Percentiles rank a stretch among this genome's conserved stretches.
phyloP scores from a whole-genome alignment of 2,888 invertebrate genomes.

The Prenolepis imparis region DNA sequence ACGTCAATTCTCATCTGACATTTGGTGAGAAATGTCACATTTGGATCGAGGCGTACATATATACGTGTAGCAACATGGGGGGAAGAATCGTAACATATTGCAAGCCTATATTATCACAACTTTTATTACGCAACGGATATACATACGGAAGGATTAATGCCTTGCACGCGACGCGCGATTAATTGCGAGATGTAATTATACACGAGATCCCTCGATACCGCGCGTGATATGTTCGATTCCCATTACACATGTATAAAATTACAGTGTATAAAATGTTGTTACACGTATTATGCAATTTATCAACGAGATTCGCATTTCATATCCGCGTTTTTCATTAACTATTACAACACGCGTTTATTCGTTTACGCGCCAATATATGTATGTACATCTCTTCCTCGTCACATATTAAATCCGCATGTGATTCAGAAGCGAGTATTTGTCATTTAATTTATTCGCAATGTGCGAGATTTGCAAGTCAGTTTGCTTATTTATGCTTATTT shows the following conservation, averaged over 20 bases:
- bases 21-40: constrained; percentile 10
- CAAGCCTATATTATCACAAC: not conserved
- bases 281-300: not conserved
- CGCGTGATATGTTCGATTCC: no score
- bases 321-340: constrained; percentile 24
- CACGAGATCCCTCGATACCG: not conserved
- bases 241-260: no score
- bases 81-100: not conserved
- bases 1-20: not conserved
- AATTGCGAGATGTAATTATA: constrained; percentile 15
- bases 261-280: not conserved
- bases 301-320: not conserved
- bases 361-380: not conserved
- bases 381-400: not conserved
- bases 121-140: not conserved
- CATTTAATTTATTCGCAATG: not conserved
- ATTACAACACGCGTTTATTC: not conserved
- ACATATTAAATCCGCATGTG: not conserved
- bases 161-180: not conserved
- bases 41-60: constrained; percentile 11
- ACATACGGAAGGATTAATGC: not conserved
- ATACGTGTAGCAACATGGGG: not conserved
- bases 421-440: not conserved
- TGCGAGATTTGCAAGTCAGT: not conserved
- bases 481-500: not conserved